Evolutionary conservation across 2,888 invertebrate species (phyloP).

Genomic region (Diplolepis rosae): DNA sequence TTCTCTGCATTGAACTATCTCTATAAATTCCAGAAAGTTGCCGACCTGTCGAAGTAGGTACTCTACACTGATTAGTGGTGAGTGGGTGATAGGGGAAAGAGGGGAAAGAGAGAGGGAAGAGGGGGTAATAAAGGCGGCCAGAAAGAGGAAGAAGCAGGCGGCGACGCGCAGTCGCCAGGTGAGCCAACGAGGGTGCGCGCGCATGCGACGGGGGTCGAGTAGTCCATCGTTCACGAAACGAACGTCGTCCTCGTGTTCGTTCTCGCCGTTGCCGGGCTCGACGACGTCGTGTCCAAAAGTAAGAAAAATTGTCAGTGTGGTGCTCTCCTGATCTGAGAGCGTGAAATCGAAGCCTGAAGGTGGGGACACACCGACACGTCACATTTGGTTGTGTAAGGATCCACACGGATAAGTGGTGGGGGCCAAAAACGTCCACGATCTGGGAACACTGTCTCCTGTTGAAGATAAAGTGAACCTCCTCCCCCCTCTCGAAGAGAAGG

Average conservation of each 20-base stretch:
- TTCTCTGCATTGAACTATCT: no score
- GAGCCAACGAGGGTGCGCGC: slow-evolving; percentile 62
- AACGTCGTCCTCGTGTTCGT: slow-evolving; percentile 41
- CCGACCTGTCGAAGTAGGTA: slow-evolving; percentile 35
- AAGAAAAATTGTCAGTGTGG: not conserved
- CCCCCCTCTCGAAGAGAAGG: not conserved
- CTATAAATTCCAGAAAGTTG: slow-evolving; percentile 42
- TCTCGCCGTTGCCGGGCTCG: slow-evolving; percentile 34
- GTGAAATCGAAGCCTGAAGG: no score
- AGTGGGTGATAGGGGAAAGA: slow-evolving; percentile 35
- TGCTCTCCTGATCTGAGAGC: not conserved
- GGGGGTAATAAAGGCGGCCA: slow-evolving; percentile 32
- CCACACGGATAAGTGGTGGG: no score
- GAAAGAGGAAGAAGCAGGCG: slow-evolving; percentile 45
- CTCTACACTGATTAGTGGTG: slow-evolving; percentile 27
- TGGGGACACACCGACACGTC: no score
- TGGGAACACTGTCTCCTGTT: no score
- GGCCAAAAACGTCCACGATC: no score
- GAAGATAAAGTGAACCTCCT: slow-evolving; percentile 4
- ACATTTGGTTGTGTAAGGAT: no score
- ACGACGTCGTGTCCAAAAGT: slow-evolving; percentile 9
- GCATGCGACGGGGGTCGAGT: slow-evolving; percentile 49
- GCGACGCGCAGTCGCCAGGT: slow-evolving; percentile 71
- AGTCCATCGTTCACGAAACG: slow-evolving; percentile 52
- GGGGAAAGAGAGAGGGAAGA: slow-evolving; percentile 38